Conservation (phyloP, 2,888 invertebrate species). For the Himalopsyche anomala region DNA sequence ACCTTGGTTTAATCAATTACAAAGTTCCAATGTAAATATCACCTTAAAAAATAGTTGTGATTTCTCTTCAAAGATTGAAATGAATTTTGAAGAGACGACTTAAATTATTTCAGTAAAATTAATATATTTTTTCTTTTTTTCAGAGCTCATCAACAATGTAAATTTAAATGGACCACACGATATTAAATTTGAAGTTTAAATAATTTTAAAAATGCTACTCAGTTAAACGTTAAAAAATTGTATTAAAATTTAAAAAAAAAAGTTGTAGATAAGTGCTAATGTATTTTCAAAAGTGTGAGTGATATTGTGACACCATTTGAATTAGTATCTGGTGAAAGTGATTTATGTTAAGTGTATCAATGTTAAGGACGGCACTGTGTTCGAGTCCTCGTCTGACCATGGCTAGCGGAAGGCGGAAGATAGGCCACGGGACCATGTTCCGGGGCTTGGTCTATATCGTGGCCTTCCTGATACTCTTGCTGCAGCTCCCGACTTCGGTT, state of each 20-base stretch:
- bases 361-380: conserved; percentile 47
- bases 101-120: too few species aligned
- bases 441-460: conserved; percentile 1
- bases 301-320: not conserved
- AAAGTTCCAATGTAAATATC: too few species aligned
- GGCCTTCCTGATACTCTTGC: conserved; percentile 39
- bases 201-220: not conserved
- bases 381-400: conserved; percentile 35
- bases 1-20: too few species aligned
- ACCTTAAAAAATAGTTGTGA: too few species aligned
- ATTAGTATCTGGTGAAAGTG: not conserved
- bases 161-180: not conserved
- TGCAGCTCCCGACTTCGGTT: conserved; percentile 50
- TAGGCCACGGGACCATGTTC: conserved; percentile 23
- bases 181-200: not conserved
- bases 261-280: conserved; percentile 16
- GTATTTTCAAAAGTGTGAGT: not conserved
- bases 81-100: too few species aligned
- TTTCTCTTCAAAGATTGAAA: too few species aligned
- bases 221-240: not conserved
- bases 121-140: not conserved
- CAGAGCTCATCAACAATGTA: conserved; percentile 6
- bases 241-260: not conserved
- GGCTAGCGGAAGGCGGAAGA: conserved; percentile 44
- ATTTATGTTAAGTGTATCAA: conserved; percentile 36